These are phyloP conservation scores for Cryptops parisi DNA, from an alignment of 2,888 invertebrate species.

Conservation along the genomic window DNA sequence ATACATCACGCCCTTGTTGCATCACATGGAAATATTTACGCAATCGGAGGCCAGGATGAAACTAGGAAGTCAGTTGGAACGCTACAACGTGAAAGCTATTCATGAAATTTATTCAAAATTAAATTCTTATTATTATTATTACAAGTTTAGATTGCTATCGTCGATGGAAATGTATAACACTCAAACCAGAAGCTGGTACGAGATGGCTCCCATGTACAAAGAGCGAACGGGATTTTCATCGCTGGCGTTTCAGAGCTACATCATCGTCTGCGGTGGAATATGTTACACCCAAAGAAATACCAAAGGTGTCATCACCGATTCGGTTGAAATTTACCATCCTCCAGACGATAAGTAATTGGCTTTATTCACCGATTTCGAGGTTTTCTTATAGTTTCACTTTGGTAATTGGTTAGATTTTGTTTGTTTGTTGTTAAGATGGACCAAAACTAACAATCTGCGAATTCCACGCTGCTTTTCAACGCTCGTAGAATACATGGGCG, in stretches of 20 bases:
- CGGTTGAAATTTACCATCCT: conserved; percentile 3
- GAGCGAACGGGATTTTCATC: conserved; percentile 47
- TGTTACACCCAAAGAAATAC: neutral
- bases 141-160: conserved; percentile 38
- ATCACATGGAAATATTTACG: neutral
- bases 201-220: conserved; percentile 42
- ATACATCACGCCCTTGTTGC: neutral
- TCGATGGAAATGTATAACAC: conserved; percentile 48
- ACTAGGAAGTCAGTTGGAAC: neutral
- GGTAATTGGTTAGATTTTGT: too few relatives aligned
- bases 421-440: too few relatives aligned
- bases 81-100: too few relatives aligned
- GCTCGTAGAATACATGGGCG: neutral
- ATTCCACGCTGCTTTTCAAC: conserved; percentile 3
- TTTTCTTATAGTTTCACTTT: neutral
- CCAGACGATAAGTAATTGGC: neutral
- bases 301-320: neutral
- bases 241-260: conserved; percentile 45
- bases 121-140: too few relatives aligned
- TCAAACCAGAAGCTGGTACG: conserved; percentile 40
- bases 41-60: conserved; percentile 3
- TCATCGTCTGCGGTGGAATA: conserved; percentile 26
- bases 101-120: too few relatives aligned
- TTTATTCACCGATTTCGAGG: neutral
- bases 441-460: neutral